Conservation (phyloP, 2,797 vertebrate genomes). For the Melanogrammus aeglefinus region DNA sequence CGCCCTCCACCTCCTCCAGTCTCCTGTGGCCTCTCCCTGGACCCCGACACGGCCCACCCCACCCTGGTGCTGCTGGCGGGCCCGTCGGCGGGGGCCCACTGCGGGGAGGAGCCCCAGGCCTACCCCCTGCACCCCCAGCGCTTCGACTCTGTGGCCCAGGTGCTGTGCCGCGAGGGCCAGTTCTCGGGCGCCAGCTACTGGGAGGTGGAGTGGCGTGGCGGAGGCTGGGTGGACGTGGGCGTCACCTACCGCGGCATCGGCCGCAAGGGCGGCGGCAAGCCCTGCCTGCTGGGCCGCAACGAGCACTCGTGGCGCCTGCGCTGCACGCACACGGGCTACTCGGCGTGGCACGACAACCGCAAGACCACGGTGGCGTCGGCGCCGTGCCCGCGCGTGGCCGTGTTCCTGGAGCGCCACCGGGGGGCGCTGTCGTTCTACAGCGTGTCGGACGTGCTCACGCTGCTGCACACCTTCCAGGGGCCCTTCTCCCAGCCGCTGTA, state of each 20-base stretch:
- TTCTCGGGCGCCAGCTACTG: slow-evolving; percentile 63
- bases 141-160: slow-evolving; percentile 67
- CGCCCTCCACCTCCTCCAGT: slow-evolving; percentile 29
- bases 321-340: slow-evolving; percentile 67
- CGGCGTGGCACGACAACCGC: slow-evolving; percentile 73
- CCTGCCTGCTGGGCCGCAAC: slow-evolving; percentile 71
- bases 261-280: slow-evolving; percentile 68
- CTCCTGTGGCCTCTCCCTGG: slow-evolving; percentile 55
- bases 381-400: slow-evolving; percentile 65
- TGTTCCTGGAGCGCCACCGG: slow-evolving; percentile 69
- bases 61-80: slow-evolving; percentile 63
- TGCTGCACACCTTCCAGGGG: slow-evolving; percentile 70
- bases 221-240: slow-evolving; percentile 66
- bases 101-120: slow-evolving; percentile 66
- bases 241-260: slow-evolving; percentile 64
- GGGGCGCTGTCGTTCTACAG: slow-evolving; percentile 72
- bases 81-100: slow-evolving; percentile 52
- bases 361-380: slow-evolving; percentile 67
- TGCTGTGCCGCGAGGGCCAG: slow-evolving; percentile 66
- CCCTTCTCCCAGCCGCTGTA: slow-evolving; percentile 71
- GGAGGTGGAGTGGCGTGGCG: slow-evolving; percentile 72
- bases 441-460: slow-evolving; percentile 59
- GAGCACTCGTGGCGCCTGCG: slow-evolving; percentile 72
- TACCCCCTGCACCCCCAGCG: slow-evolving; percentile 59
- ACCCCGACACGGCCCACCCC: slow-evolving; percentile 62